A percentile compares a stretch with the other conserved stretches of the same genome.
Evolutionary conservation across 2,888 invertebrate genomes (phyloP).

Genomic region (Caenorhabditis sp.): DNA sequence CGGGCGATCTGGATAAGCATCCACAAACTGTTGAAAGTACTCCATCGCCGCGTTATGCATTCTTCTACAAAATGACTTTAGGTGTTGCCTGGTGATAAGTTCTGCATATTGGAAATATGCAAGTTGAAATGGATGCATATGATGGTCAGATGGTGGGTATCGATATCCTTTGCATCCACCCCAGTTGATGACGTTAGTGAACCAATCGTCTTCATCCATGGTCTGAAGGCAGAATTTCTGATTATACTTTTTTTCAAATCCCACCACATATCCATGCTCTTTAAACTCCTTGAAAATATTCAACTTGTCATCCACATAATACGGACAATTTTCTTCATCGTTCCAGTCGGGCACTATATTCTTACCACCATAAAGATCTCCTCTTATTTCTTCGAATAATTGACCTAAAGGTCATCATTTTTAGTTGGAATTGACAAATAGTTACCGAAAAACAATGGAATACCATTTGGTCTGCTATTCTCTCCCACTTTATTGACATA

Average conservation of each 20-base stretch:
- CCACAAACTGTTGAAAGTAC: slow-evolving; percentile 61
- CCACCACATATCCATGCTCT: slow-evolving; percentile 43
- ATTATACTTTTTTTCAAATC: background rate
- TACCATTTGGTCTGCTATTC: slow-evolving; percentile 69
- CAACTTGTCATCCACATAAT: slow-evolving; percentile 34
- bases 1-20: slow-evolving; percentile 63
- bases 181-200: background rate
- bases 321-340: slow-evolving; percentile 34
- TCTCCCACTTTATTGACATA: slow-evolving; percentile 42
- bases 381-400: slow-evolving; percentile 27
- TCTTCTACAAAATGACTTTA: slow-evolving; percentile 23
- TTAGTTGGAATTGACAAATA: background rate
- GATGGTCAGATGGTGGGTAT: background rate
- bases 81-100: slow-evolving; percentile 5
- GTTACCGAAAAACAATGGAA: slow-evolving; percentile 60
- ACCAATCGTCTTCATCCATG: background rate
- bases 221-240: background rate
- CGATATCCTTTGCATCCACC: background rate
- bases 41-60: slow-evolving; percentile 54
- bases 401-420: slow-evolving; percentile 28
- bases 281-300: slow-evolving; percentile 44
- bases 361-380: slow-evolving; percentile 8
- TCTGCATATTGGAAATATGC: background rate
- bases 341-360: slow-evolving; percentile 15
- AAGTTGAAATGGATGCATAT: slow-evolving; percentile 42